phyloP scores from a whole-genome alignment of 2,113 vertebrate genomes.

The Peromyscus polionotus region DNA sequence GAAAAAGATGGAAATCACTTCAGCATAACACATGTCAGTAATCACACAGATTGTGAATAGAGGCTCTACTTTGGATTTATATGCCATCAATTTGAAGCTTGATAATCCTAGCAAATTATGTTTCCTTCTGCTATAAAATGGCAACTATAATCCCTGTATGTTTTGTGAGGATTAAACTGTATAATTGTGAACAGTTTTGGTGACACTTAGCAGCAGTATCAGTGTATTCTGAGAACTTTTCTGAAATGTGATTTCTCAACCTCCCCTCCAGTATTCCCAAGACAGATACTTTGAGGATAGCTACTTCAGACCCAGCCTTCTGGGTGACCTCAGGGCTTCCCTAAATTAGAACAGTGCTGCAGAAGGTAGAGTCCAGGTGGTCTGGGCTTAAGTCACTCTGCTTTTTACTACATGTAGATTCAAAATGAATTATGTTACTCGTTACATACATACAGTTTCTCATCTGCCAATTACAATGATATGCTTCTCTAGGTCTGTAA shows the following conservation, averaged over 20 bases:
- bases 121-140: neutral
- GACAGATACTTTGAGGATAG: neutral
- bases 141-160: neutral
- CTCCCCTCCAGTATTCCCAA: neutral
- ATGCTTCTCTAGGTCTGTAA: neutral
- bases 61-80: neutral
- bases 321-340: neutral
- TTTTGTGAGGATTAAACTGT: neutral
- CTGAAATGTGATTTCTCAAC: neutral
- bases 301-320: neutral
- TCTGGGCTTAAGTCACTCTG: neutral
- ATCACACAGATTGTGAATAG: neutral
- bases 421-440: neutral
- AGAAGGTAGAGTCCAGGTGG: neutral
- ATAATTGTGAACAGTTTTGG: neutral
- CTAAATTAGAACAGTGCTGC: neutral
- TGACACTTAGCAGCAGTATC: neutral
- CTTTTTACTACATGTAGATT: neutral
- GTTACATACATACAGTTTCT: neutral
- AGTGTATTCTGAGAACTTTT: neutral
- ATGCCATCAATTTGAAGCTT: neutral
- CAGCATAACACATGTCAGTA: neutral
- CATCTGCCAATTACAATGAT: neutral
- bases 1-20: constrained; percentile 1
- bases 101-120: constrained; percentile 1